A percentile compares a stretch with the other conserved stretches of the same genome.
phyloP scores from a whole-genome alignment of 2,113 vertebrate species.

The Oreochromis tanganicae region DNA sequence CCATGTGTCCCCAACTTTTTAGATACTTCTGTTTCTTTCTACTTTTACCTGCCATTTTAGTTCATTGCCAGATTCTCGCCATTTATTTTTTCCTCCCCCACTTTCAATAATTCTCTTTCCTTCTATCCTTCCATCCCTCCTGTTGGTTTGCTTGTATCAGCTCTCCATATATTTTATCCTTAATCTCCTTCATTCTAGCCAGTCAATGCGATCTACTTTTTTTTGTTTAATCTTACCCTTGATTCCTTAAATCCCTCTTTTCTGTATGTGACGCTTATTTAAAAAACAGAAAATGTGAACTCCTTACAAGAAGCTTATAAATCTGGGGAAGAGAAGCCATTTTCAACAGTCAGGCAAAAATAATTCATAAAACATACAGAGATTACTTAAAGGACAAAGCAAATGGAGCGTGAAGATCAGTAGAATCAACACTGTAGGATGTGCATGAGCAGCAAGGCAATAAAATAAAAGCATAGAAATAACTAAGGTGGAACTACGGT shows the following conservation, averaged over 20 bases:
- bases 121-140: background rate
- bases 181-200: background rate
- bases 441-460: background rate
- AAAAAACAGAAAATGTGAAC: background rate
- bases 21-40: background rate
- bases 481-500: background rate
- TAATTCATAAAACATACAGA: background rate
- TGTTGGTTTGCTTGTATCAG: background rate
- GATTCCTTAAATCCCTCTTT: background rate
- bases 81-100: background rate
- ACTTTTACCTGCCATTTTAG: background rate
- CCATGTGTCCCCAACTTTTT: background rate
- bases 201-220: background rate
- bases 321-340: background rate
- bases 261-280: background rate
- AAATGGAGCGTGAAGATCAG: background rate
- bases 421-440: background rate
- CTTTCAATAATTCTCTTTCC: background rate
- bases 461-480: background rate
- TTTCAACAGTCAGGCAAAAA: background rate
- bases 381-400: background rate
- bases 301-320: background rate
- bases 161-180: background rate
- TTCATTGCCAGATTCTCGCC: background rate
- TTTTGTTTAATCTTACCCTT: background rate